These are phyloP conservation scores for Rhamphomyia laevipes DNA, from an alignment of 2,888 invertebrate species.

Conservation along the genomic window DNA sequence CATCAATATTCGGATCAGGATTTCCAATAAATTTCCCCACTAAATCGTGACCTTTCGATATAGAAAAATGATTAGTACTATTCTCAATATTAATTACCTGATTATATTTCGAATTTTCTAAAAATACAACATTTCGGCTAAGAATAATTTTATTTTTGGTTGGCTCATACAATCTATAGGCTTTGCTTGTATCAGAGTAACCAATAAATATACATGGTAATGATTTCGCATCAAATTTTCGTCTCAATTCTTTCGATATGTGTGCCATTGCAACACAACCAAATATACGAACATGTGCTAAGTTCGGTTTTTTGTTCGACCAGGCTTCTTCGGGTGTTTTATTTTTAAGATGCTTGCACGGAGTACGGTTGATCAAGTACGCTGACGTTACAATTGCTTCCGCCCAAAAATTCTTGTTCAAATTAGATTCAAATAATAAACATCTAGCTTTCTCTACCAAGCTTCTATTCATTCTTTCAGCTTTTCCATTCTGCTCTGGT, in stretches of 20 bases:
- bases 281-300: conserved; percentile 27
- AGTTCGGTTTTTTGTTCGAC: conserved; percentile 23
- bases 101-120: no score
- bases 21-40: no score
- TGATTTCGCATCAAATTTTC: no score
- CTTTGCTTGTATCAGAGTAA: no score
- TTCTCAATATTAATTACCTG: no score
- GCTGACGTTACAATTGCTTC: background rate
- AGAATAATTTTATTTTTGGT: no score
- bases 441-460: conserved; percentile 18
- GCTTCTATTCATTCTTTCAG: conserved; percentile 18
- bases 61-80: no score
- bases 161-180: no score
- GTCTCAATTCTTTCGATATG: conserved; percentile 3
- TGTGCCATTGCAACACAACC: conserved; percentile 16
- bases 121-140: no score
- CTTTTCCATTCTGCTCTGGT: conserved; percentile 19
- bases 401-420: background rate
- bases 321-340: conserved; percentile 24
- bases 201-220: no score
- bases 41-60: no score
- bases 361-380: background rate
- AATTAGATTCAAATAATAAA: conserved; percentile 13
- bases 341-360: background rate
- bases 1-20: no score